These are phyloP conservation scores for Lutjanus campechanus DNA, from an alignment of 2,797 vertebrate species.

Conservation along the genomic window DNA sequence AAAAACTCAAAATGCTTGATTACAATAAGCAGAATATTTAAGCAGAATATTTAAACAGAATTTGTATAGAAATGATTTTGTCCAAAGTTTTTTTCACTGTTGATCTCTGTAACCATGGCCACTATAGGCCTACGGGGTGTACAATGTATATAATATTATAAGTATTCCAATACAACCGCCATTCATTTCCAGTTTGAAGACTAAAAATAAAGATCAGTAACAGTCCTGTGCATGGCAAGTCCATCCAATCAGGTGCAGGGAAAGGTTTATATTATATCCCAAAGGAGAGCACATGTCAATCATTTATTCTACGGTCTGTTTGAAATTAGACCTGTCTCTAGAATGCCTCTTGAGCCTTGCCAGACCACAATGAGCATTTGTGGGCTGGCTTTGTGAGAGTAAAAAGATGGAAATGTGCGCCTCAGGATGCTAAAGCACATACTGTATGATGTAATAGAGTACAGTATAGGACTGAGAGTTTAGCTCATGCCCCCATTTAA, in stretches of 20 bases:
- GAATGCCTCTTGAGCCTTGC: slow-evolving; percentile 36
- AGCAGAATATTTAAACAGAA: no score
- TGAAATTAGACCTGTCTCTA: slow-evolving; percentile 36
- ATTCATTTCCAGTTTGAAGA: neutral
- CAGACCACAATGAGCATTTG: slow-evolving; percentile 49
- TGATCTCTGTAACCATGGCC: no score
- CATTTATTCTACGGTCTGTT: slow-evolving; percentile 52
- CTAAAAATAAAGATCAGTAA: neutral
- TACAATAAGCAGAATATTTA: no score
- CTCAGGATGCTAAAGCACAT: slow-evolving; percentile 17
- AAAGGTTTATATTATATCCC: slow-evolving; percentile 26
- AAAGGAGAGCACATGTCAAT: slow-evolving; percentile 45
- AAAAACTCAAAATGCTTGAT: no score
- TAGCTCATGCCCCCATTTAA: neutral
- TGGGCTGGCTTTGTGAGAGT: slow-evolving; percentile 15
- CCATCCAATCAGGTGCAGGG: slow-evolving; percentile 28
- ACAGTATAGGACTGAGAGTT: slow-evolving; percentile 8
- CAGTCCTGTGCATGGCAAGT: neutral
- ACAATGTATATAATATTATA: neutral
- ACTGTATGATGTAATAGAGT: neutral
- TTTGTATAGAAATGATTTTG: no score
- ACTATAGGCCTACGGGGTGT: no score
- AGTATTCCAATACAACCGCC: neutral
- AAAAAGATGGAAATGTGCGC: slow-evolving; percentile 21
- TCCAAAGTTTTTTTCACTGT: no score